phyloP scores from a whole-genome alignment of 2,888 invertebrate species.

The Anthophora plumipes region DNA sequence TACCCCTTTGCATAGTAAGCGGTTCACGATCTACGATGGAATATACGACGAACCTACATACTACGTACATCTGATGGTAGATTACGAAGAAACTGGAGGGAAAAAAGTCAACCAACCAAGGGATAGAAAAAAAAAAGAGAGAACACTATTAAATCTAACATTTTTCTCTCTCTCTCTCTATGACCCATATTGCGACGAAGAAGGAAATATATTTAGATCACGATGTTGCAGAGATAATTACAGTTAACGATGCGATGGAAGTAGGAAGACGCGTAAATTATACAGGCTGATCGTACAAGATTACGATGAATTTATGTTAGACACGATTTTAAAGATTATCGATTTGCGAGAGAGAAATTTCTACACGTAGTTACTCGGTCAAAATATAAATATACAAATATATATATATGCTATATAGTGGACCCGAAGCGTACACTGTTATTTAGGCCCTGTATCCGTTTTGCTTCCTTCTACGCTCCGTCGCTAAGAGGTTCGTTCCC shows the following conservation, averaged over 20 bases:
- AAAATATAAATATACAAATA: no score
- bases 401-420: slow-evolving; percentile 6
- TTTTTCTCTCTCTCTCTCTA: neutral
- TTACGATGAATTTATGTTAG: no score
- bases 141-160: neutral
- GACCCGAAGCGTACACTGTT: slow-evolving; percentile 23
- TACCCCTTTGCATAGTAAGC: slow-evolving; percentile 56
- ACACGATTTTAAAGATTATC: no score
- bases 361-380: neutral
- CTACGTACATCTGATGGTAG: slow-evolving; percentile 16
- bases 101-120: neutral
- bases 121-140: neutral
- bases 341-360: neutral
- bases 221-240: neutral
- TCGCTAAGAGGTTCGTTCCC: slow-evolving; percentile 59
- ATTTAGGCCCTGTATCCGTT: slow-evolving; percentile 59
- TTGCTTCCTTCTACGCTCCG: slow-evolving; percentile 46
- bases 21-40: slow-evolving; percentile 31
- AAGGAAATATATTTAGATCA: neutral
- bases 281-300: no score
- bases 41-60: slow-evolving; percentile 18
- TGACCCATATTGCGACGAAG: neutral
- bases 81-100: slow-evolving; percentile 37
- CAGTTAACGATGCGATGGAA: neutral
- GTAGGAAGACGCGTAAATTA: neutral